Evolutionary conservation across 2,113 vertebrate genomes (phyloP).

Genomic region (Mobula birostris): DNA sequence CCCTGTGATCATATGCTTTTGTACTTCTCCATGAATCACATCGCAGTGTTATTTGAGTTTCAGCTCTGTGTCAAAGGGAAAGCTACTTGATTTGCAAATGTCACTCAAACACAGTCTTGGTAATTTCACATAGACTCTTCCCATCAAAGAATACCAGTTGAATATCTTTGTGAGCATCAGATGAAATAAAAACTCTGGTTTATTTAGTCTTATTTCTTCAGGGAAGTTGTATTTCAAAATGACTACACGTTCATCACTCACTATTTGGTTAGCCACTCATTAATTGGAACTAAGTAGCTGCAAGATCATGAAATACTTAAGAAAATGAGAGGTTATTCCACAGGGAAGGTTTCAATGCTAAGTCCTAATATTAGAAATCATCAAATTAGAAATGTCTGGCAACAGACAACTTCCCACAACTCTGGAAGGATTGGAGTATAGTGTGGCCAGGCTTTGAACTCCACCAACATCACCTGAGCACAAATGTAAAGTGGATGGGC

Average conservation of each 20-base stretch:
- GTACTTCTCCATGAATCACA: not conserved
- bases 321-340: not conserved
- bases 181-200: not conserved
- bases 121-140: not conserved
- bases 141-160: not conserved
- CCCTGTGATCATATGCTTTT: not conserved
- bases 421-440: not conserved
- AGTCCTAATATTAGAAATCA: not conserved
- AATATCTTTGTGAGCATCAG: not conserved
- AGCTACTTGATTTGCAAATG: not conserved
- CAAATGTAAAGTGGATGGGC: not conserved
- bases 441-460: not conserved
- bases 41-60: not conserved
- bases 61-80: not conserved
- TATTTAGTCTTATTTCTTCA: not conserved
- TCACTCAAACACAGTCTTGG: not conserved
- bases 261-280: not conserved
- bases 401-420: not conserved
- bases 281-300: constrained; percentile 17
- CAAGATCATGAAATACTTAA: not conserved
- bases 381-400: not conserved
- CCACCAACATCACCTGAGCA: not conserved
- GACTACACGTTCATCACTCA: not conserved
- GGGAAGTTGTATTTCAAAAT: not conserved
- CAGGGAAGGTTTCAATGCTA: not conserved